phyloP scores from a whole-genome alignment of 2,113 vertebrate species.

The Amphiprion percula region DNA sequence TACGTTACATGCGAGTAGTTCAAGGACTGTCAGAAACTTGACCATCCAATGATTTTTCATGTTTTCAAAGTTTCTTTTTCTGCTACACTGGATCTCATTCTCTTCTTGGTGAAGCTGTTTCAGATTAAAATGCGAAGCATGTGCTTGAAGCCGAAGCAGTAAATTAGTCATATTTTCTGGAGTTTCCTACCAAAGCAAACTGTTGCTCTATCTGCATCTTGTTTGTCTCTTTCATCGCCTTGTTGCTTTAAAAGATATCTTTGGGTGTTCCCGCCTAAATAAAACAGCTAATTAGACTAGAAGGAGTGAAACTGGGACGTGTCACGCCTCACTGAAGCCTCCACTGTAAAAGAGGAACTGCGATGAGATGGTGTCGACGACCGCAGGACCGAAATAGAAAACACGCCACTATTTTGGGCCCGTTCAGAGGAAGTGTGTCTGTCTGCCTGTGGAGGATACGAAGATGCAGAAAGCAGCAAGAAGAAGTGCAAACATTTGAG shows the following conservation, averaged over 20 bases:
- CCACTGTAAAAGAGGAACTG: conserved; percentile 67
- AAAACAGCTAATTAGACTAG: conserved; percentile 7
- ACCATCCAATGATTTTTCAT: too few relatives aligned
- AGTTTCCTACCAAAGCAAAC: background rate
- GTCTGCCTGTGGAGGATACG: conserved; percentile 56
- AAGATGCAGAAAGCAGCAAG: conserved; percentile 35
- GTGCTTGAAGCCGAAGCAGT: too few relatives aligned
- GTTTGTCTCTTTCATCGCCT: background rate
- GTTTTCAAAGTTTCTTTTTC: too few relatives aligned
- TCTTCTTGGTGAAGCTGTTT: too few relatives aligned
- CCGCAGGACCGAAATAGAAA: conserved; percentile 73
- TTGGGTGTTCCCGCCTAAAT: background rate
- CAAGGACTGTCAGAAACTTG: too few relatives aligned
- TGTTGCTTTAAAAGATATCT: conserved; percentile 1
- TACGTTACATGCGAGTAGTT: too few relatives aligned
- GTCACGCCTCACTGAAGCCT: conserved; percentile 24
- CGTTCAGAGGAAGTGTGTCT: conserved; percentile 69
- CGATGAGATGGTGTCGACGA: conserved; percentile 49
- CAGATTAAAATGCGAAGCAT: too few relatives aligned
- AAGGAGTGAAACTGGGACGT: conserved; percentile 38
- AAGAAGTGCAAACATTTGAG: conserved; percentile 57
- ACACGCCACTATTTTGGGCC: conserved; percentile 65
- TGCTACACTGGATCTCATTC: too few relatives aligned
- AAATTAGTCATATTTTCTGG: background rate
- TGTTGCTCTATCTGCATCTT: background rate